Conservation (phyloP, 2,888 invertebrate species). For the Tipula vernalis region DNA sequence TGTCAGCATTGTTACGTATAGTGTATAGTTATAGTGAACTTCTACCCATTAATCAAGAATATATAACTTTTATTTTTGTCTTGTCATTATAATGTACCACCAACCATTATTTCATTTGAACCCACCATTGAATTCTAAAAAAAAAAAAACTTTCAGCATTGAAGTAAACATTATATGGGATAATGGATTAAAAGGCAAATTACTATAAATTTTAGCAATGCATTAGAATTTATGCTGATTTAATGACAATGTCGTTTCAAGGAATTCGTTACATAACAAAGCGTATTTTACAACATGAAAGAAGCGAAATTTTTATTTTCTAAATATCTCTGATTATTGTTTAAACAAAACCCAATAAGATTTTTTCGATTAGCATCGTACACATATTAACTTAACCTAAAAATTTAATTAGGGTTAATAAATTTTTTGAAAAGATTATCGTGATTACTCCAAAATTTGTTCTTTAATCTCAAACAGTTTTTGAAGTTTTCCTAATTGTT, state of each 20-base stretch:
- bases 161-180: not conserved
- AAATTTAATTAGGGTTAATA: too few relatives aligned
- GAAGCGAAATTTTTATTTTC: too few relatives aligned
- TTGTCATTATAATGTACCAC: not conserved
- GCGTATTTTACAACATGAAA: too few relatives aligned
- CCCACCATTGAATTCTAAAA: not conserved
- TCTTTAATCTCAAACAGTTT: too few relatives aligned
- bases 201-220: not conserved
- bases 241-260: not conserved
- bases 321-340: too few relatives aligned
- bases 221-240: not conserved
- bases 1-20: not conserved
- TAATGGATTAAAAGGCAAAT: not conserved
- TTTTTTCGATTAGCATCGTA: too few relatives aligned
- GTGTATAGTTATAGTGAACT: not conserved
- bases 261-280: too few relatives aligned
- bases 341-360: too few relatives aligned
- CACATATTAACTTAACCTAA: too few relatives aligned
- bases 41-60: not conserved
- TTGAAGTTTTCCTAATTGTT: too few relatives aligned
- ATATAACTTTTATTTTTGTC: not conserved
- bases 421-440: too few relatives aligned
- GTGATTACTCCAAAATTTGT: too few relatives aligned
- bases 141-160: not conserved
- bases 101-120: not conserved